phyloP scores from a whole-genome alignment of 2,888 invertebrate genomes.

The Brenthis daphne region DNA sequence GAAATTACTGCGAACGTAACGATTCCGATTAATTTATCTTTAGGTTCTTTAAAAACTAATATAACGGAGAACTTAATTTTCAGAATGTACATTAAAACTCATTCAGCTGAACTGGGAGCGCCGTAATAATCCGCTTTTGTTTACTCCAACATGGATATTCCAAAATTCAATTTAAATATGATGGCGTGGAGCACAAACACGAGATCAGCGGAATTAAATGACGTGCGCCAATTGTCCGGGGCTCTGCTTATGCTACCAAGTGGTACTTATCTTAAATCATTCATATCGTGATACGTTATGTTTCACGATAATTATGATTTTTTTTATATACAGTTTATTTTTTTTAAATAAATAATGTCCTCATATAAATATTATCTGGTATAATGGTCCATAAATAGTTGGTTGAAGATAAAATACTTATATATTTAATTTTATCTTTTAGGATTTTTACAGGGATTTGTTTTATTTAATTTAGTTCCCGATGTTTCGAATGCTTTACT shows the following conservation, averaged over 20 bases:
- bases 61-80: slow-evolving; percentile 48
- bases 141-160: slow-evolving; percentile 65
- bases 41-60: slow-evolving; percentile 17
- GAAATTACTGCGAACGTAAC: not conserved
- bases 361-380: too few relatives aligned
- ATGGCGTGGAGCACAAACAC: slow-evolving; percentile 74
- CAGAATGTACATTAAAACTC: slow-evolving; percentile 58
- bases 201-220: slow-evolving; percentile 78
- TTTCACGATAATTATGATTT: not conserved
- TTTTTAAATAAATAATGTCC: not conserved
- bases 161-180: slow-evolving; percentile 80
- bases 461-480: too few relatives aligned
- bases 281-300: not conserved
- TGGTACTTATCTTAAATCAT: slow-evolving; percentile 7
- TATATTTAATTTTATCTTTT: too few relatives aligned
- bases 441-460: too few relatives aligned
- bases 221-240: slow-evolving; percentile 64
- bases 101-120: slow-evolving; percentile 49
- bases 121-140: slow-evolving; percentile 65
- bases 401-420: too few relatives aligned
- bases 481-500: too few relatives aligned
- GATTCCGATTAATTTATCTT: not conserved
- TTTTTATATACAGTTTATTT: not conserved
- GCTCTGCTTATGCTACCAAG: slow-evolving; percentile 5
- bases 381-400: too few relatives aligned